Evolutionary conservation across 2,888 invertebrate genomes (phyloP), one percentile per base, ranked within the genome.

Genomic region (Agonum fuliginosum): DNA sequence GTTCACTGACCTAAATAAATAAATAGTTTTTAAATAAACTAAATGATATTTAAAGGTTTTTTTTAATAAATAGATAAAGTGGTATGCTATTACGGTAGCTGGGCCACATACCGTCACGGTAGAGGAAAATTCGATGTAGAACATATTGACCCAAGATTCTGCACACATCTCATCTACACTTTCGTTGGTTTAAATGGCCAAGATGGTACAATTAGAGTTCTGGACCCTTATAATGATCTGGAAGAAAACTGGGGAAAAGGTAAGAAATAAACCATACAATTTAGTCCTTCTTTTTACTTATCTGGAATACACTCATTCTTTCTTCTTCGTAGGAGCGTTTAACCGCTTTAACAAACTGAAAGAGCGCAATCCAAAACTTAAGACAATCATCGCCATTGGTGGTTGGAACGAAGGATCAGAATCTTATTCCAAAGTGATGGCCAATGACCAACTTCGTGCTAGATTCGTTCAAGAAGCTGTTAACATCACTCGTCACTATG

Each of bases 81-180:
- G 0, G 88, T 94, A 0, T 95, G 95, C 82, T 95, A 95, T 85
- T 93, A 91, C 80, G 93, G 94, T 1, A 91, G 92, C 8, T 95
- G 95, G 95, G 90, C 95, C 0, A 90, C 90, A 0, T 94, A 94
- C 82, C 89, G 95, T 34, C 84, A 84, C 0, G 91, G 90, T 0
- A 83, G 87, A 62, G 95, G 94, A 0, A 89, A 91, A 83, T 94
- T 92, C 81, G 88, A 90, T 5, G 90, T 94, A 0, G 88, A 89
- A 6, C 81, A 93, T 78, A 92, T 95, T 43, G 90, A 94, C 81
- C 89, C 93, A 0, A 85, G 84, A 5, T 86, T 93, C 0, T 95
- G 95, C 84, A 94, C 95, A 0, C 95, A 95, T 83, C 75, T 93
- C 51, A 89, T 94, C 10, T 96, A 95, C 83, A 86, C 92, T 0